Evolutionary conservation across 2,888 invertebrate species (phyloP).

Genomic region (Leucozona laternaria): DNA sequence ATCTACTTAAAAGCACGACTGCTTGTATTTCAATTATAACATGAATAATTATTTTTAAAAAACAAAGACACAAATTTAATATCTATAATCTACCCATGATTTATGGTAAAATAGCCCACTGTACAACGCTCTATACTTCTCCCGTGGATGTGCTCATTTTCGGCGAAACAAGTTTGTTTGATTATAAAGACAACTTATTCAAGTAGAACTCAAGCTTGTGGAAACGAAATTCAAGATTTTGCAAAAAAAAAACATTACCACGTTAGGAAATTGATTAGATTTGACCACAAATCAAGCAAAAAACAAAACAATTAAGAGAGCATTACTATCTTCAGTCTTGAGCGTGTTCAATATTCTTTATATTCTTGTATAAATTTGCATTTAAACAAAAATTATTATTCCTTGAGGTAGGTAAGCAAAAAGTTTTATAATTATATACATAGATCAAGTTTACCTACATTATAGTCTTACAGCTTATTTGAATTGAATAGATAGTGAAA

Average conservation of each 20-base stretch:
- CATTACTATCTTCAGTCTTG: neutral
- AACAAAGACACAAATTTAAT: neutral
- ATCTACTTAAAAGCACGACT: no score
- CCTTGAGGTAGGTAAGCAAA: neutral
- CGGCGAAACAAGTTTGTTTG: conserved; percentile 59
- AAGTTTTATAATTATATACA: neutral
- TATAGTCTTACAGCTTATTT: neutral
- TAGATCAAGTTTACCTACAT: neutral
- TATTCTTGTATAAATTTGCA: neutral
- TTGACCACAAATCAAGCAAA: neutral
- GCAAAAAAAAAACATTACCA: no score
- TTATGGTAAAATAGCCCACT: neutral
- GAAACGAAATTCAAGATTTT: conserved; percentile 4
- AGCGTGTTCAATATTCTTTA: neutral
- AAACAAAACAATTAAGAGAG: conserved; percentile 12
- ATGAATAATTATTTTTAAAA: neutral
- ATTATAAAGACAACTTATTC: conserved; percentile 14
- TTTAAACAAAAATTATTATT: neutral
- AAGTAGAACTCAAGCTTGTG: neutral
- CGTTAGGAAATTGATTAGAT: conserved; percentile 38
- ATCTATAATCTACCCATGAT: neutral
- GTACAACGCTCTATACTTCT: neutral
- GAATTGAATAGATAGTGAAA: neutral
- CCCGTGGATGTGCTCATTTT: conserved; percentile 39
- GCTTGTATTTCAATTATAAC: no score